These are phyloP conservation scores for Tachyglossus aculeatus DNA, from an alignment of 2,797 vertebrate genomes.

Conservation along the genomic window DNA sequence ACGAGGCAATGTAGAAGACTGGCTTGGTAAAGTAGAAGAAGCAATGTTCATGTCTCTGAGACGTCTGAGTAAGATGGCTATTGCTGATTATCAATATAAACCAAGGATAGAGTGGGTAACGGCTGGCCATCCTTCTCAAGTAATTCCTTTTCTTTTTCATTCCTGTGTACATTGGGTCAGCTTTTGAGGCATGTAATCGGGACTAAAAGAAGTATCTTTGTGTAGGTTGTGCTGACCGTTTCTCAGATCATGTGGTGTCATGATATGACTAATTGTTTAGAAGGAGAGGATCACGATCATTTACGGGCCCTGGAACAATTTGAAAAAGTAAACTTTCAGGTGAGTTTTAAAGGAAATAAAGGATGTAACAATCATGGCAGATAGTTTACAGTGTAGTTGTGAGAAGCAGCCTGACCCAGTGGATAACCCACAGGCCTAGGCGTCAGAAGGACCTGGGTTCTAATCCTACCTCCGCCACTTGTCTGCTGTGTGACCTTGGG, in stretches of 20 bases:
- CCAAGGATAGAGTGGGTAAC: constrained; percentile 80
- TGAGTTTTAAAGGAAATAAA: constrained; percentile 39
- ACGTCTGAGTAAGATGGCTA: constrained; percentile 82
- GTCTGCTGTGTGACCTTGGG: no score
- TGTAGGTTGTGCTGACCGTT: constrained; percentile 86
- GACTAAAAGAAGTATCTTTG: background rate
- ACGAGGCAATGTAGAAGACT: constrained; percentile 88
- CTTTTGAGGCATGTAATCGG: background rate
- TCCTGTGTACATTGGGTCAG: background rate
- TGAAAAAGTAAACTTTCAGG: constrained; percentile 83
- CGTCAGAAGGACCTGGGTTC: no score
- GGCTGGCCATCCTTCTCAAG: constrained; percentile 86
- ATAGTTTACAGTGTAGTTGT: no score
- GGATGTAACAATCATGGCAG: no score
- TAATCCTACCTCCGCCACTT: no score
- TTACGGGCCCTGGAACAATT: constrained; percentile 79
- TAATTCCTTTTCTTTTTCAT: constrained; percentile 30
- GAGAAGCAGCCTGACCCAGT: no score
- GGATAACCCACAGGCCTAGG: no score
- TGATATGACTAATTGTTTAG: constrained; percentile 82
- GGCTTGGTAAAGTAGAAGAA: constrained; percentile 87
- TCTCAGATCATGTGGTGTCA: constrained; percentile 90
- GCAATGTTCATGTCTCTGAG: constrained; percentile 85
- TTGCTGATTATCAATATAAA: constrained; percentile 81
- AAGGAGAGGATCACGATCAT: constrained; percentile 69